These are phyloP conservation scores for Erinaceus europaeus DNA, from an alignment of 2,113 vertebrate genomes.

Conservation along the genomic window DNA sequence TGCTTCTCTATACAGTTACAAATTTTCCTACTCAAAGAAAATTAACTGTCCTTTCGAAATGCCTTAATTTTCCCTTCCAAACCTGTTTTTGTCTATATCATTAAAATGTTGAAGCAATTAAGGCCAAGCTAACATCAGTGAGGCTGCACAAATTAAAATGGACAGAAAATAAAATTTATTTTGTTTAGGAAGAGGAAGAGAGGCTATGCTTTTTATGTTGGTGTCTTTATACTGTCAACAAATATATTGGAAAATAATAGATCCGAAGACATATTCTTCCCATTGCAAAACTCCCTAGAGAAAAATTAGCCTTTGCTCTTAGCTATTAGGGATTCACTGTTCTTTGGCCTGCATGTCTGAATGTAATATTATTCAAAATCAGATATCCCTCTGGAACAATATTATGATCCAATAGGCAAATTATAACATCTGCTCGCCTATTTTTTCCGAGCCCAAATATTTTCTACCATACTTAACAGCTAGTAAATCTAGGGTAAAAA, in stretches of 20 bases:
- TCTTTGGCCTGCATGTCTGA: neutral
- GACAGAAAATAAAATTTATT: neutral
- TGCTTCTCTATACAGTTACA: neutral
- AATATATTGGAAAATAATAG: neutral
- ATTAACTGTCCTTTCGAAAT: neutral
- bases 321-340: neutral
- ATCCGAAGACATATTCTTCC: conserved; percentile 3
- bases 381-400: conserved; percentile 9
- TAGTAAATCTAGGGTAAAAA: neutral
- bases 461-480: neutral
- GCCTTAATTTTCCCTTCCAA: neutral
- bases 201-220: neutral
- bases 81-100: neutral
- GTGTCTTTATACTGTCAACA: conserved; percentile 38
- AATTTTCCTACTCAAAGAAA: neutral
- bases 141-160: neutral
- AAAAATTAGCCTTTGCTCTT: neutral
- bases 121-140: neutral
- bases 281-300: conserved; percentile 12
- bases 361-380: conserved; percentile 38
- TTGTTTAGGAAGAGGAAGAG: neutral
- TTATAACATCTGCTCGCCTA: neutral
- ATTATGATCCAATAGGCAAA: conserved; percentile 12
- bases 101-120: neutral
- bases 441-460: neutral